Conservation (phyloP, 2,888 invertebrate genomes). For the Agrenia bidenticulata region DNA sequence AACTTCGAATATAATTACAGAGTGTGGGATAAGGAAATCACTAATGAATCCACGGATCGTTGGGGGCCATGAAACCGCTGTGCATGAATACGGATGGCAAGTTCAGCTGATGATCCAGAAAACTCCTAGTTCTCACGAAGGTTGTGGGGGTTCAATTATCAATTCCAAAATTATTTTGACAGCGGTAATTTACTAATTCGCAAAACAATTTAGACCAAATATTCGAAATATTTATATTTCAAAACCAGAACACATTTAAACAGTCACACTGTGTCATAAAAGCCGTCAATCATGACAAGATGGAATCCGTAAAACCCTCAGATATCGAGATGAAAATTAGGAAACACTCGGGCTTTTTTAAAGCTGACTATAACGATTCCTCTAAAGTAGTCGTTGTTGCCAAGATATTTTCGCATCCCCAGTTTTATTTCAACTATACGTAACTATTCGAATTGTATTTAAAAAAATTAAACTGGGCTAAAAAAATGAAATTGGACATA, state of each 20-base stretch:
- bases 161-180: constrained; percentile 25
- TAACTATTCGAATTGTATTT: no score
- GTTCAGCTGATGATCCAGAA: constrained; percentile 12
- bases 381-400: not conserved
- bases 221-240: no score
- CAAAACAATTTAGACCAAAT: no score
- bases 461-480: no score
- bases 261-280: constrained; percentile 27
- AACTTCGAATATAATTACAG: constrained; percentile 18
- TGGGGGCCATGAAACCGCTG: constrained; percentile 11
- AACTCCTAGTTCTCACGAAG: not conserved
- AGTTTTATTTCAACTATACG: no score
- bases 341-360: not conserved
- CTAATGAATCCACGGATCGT: constrained; percentile 8
- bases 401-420: not conserved
- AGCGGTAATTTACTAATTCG: constrained; percentile 15
- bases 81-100: constrained; percentile 33
- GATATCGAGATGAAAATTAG: not conserved
- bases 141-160: constrained; percentile 25
- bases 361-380: no score
- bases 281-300: not conserved
- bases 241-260: not conserved
- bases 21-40: constrained; percentile 18
- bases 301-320: no score
- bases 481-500: not conserved